These are phyloP conservation scores for Salminus brasiliensis DNA, from an alignment of 2,113 vertebrate genomes.

Conservation along the genomic window DNA sequence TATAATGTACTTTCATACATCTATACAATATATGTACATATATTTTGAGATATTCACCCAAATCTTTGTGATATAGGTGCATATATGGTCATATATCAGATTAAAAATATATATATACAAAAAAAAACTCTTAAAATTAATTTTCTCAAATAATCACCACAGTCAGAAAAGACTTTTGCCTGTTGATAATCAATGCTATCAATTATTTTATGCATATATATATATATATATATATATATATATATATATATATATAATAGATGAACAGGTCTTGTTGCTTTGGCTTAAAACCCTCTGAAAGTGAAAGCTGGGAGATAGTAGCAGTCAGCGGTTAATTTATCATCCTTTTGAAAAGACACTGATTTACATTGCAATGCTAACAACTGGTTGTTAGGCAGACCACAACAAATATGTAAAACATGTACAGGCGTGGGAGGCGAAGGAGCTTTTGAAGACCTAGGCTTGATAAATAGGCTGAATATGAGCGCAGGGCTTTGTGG, in stretches of 20 bases:
- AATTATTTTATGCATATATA: background rate
- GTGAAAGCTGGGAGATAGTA: background rate
- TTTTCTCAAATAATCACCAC: too few relatives aligned
- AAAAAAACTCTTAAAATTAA: too few relatives aligned
- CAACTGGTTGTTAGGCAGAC: slow-evolving; percentile 56
- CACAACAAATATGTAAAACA: slow-evolving; percentile 62
- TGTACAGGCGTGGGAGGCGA: slow-evolving; percentile 62
- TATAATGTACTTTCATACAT: too few relatives aligned
- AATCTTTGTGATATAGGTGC: too few relatives aligned
- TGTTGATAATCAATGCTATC: background rate
- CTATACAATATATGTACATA: too few relatives aligned
- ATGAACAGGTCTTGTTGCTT: background rate
- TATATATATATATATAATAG: background rate
- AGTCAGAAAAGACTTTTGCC: background rate
- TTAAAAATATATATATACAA: too few relatives aligned
- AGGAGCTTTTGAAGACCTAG: slow-evolving; percentile 67
- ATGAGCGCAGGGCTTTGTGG: slow-evolving; percentile 56
- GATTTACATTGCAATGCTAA: slow-evolving; percentile 71
- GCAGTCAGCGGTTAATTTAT: slow-evolving; percentile 4
- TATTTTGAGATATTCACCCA: too few relatives aligned
- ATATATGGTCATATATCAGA: too few relatives aligned
- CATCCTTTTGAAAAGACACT: slow-evolving; percentile 60
- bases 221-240: background rate
- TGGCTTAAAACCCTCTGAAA: slow-evolving; percentile 9
- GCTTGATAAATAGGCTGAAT: slow-evolving; percentile 67